Evolutionary conservation across 64 coral and sea anemone genomes (phyloP), one percentile per base, ranked within the genome.

Genomic region (Acropora yongei): DNA sequence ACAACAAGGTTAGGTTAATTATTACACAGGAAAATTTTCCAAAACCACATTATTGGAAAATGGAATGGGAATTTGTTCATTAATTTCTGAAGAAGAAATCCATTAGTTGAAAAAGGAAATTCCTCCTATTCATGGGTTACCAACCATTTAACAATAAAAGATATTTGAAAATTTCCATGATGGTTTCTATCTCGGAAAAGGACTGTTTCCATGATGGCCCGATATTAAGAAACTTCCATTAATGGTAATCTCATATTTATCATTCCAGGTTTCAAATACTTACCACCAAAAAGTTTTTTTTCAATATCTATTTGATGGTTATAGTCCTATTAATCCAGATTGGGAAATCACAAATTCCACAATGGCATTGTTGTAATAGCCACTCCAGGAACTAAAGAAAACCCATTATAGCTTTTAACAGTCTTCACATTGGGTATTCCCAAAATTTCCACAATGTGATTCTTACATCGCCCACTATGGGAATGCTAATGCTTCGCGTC

Each of bases 41-140:
- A 48, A 78, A 78, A 79, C 51, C 47, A 79, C 77, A 79, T 79
- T n/a, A 79, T 79, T 79, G 47, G 77, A 51, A 79, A 57, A 79
- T 16, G 51, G 14, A 79, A 79, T 79, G 77, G 77, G 2, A 79
- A 79, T 79, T 79, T 79, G 6, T 5, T 39, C 51, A 79, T 30
- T 30, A 30, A 30, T 30, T 30, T 30, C 30, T 30, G 30, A 30
- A 30, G 30, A 51, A 79, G 2, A 55, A 79, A 79, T 79, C 77
- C 77, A 51, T 79, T 51, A 40, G 55, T 55, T 47, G 77, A 5
- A 79, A 79, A 79, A 79, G 18, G 9, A 49, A 79, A 79, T 79
- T 55, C 77, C 55, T 57, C 47, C 77, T 49, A 79, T 79, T 79
- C 47, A 79, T 79, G 49, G 77, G 55, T 5, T 20, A 55, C 49